Conservation (phyloP, 2,797 vertebrate genomes). For the Petrocephalus schoutedeni region DNA sequence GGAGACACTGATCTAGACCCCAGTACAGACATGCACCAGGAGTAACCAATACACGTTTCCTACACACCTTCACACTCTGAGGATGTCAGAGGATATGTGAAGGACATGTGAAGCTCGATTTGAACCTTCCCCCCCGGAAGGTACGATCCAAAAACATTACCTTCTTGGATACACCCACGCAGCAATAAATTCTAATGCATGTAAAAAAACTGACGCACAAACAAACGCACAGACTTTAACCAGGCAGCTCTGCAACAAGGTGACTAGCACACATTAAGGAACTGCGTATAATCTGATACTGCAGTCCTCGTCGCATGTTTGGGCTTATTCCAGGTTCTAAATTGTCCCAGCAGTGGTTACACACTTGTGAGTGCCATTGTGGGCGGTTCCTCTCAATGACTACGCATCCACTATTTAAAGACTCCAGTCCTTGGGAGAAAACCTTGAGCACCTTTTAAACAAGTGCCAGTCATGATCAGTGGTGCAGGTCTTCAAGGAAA, state of each 20-base stretch:
- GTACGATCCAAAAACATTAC: not conserved
- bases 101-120: not conserved
- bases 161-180: not conserved
- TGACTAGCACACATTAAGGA: not conserved
- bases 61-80: not conserved
- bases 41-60: not conserved
- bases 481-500: not conserved
- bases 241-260: not conserved
- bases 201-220: not conserved
- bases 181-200: not conserved
- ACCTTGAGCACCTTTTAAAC: not conserved
- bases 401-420: not conserved
- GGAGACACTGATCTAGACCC: not conserved
- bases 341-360: not conserved
- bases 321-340: conserved; percentile 2
- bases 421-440: not conserved
- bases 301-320: not conserved
- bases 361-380: not conserved
- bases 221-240: not conserved
- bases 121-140: not conserved
- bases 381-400: not conserved
- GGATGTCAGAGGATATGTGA: not conserved
- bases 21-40: not conserved
- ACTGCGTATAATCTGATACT: not conserved
- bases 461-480: not conserved